Evolutionary conservation across 2,113 vertebrate genomes (phyloP).

Genomic region (Alouatta palliata): DNA sequence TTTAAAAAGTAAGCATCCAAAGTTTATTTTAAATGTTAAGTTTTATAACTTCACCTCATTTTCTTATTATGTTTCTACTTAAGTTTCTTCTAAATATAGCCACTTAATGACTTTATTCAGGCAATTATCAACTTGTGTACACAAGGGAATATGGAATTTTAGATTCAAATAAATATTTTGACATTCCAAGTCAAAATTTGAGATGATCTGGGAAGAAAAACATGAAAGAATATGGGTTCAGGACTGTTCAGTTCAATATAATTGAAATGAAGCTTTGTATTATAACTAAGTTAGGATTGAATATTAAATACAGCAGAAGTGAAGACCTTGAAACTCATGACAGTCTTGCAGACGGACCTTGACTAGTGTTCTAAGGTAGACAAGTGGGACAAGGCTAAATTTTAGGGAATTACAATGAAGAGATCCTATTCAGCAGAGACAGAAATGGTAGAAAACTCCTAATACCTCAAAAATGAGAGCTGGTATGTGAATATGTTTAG

Average conservation of each 20-base stretch:
- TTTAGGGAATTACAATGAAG: neutral
- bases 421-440: neutral
- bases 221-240: conserved; percentile 33
- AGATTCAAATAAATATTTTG: conserved; percentile 45
- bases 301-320: neutral
- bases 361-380: neutral
- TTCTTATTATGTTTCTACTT: conserved; percentile 36
- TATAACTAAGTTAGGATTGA: neutral
- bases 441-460: conserved; percentile 31
- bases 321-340: neutral
- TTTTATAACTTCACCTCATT: neutral
- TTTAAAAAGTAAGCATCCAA: neutral
- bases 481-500: conserved; percentile 5
- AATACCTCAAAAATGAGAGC: neutral
- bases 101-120: conserved; percentile 15
- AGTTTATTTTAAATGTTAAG: conserved; percentile 47
- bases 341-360: neutral
- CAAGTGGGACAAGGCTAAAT: neutral
- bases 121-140: conserved; percentile 7
- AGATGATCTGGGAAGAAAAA: neutral
- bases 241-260: neutral
- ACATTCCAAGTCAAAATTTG: conserved; percentile 41
- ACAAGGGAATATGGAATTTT: conserved; percentile 41
- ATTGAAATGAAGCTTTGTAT: neutral
- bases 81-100: conserved; percentile 7